Base-by-base conservation (phyloP, 1,140 invertebrate species). In the Diachasmimorpha longicaudata region DNA sequence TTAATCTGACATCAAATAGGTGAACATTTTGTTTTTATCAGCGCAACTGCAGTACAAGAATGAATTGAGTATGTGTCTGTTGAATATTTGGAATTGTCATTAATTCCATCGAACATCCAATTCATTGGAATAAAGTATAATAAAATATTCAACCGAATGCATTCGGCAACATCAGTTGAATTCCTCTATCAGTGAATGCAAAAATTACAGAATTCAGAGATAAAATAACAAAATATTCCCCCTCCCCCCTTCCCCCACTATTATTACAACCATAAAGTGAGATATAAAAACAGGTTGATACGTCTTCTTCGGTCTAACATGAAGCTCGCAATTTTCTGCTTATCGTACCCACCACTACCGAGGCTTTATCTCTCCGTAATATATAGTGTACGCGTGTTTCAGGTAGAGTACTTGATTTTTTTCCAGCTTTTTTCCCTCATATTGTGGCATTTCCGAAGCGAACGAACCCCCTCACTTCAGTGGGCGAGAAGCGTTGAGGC, bases 291-390 rank as follows among this genome's bases (percentile, higher is more conserved):
- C 31, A 70, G 42, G 39, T 70, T 70, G 69, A 44, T 46, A 46
- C 21, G 42, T 70, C 69, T 70, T 46, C 37, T 70, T 70, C 13
- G 21, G 69, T 11, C 58, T 63, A 25, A 23, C 58, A 69, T 71
- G 70, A 68, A 31, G 48, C 76, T 77, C 72, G 55, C 76, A 74
- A 77, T 77, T 74, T 77, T 67, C 67, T 71, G 70, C 76, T 74
- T 74, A 77, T 77, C 68, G 68, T 14, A 25, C 31, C 44, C 46
- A 74, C 55, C 37, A 46, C 36, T 73, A 68, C 44, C 70, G 70
- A 74, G 74, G 52, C 67, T 75, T 75, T 73, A 78, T 75, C 70
- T 78, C 67, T 13, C 31, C 72, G 72, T 71, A 72, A 66, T 77
- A 67, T 70, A 77, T 55, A 75, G 16, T 44, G 55, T 67, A 25